These are phyloP conservation scores for Montipora foliosa DNA, from an alignment of 64 coral and sea anemone species.

Conservation along the genomic window DNA sequence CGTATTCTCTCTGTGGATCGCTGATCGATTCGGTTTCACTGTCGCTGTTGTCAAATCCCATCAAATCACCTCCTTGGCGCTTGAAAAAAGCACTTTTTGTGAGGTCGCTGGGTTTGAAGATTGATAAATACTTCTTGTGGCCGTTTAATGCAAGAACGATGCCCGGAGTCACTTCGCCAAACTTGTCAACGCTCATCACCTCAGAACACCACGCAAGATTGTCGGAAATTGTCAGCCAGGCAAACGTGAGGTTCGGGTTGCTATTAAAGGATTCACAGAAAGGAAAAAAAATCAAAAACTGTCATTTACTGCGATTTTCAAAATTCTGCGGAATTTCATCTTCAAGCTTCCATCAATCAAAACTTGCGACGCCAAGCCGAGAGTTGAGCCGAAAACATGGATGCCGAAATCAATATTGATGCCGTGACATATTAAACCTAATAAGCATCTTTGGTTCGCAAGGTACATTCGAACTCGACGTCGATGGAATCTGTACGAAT, in stretches of 20 bases:
- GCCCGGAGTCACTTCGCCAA: slow-evolving; percentile 86
- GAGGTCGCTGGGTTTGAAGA: slow-evolving; percentile 79
- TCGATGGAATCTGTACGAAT: no score
- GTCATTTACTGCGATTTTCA: no score
- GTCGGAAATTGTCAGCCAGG: slow-evolving; percentile 85
- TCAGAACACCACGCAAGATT: slow-evolving; percentile 93
- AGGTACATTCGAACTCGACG: no score
- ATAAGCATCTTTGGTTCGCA: no score
- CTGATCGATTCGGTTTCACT: slow-evolving; percentile 22
- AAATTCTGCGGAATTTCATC: no score
- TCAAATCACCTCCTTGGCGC: slow-evolving; percentile 81
- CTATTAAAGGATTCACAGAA: neutral
- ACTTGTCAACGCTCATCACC: slow-evolving; percentile 86
- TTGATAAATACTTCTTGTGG: slow-evolving; percentile 76
- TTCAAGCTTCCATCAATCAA: no score
- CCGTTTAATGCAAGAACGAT: slow-evolving; percentile 91
- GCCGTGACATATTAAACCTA: no score
- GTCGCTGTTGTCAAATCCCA: slow-evolving; percentile 89
- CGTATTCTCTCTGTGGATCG: slow-evolving; percentile 37
- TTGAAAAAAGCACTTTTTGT: slow-evolving; percentile 61
- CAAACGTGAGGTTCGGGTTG: slow-evolving; percentile 72
- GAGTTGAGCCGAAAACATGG: no score
- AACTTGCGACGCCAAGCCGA: no score
- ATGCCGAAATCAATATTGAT: no score
- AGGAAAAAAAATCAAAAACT: neutral